Evolutionary conservation across 2,113 vertebrate genomes (phyloP).

Genomic region (Etheostoma cragini): DNA sequence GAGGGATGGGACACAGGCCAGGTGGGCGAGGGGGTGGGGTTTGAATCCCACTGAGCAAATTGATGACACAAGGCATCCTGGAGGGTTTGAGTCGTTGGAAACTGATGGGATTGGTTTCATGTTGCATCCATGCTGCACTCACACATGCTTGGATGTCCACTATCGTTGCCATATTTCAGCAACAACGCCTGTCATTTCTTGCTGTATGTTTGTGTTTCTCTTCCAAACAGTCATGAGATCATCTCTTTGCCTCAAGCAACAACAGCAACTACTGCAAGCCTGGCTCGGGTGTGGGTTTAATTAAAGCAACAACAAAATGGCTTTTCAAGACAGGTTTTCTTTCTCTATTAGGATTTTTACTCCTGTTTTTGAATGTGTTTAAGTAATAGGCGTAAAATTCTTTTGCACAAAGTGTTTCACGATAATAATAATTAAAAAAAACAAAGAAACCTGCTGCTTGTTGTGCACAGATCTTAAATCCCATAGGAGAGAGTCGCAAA

Average conservation of each 20-base stretch:
- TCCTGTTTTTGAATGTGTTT: not conserved
- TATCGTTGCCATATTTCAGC: not conserved
- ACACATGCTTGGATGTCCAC: not conserved
- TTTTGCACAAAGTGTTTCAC: not conserved
- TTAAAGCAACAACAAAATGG: not conserved
- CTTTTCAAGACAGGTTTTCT: not conserved
- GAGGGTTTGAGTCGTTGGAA: constrained; percentile 60
- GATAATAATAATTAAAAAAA: not conserved
- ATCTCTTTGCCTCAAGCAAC: constrained; percentile 47
- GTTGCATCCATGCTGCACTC: not conserved
- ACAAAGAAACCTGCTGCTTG: not conserved
- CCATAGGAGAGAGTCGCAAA: not conserved
- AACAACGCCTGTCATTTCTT: not conserved
- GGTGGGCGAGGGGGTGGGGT: constrained; percentile 1
- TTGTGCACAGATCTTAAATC: not conserved
- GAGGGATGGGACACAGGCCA: not conserved
- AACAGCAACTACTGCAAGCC: constrained; percentile 8
- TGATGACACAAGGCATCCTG: constrained; percentile 57
- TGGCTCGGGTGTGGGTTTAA: constrained; percentile 38
- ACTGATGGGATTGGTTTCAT: constrained; percentile 48
- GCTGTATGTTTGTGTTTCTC: constrained; percentile 20
- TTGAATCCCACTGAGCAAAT: constrained; percentile 56
- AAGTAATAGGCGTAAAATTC: not conserved
- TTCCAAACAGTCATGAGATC: constrained; percentile 47
- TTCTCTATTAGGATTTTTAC: not conserved